Evolutionary conservation across 2,797 vertebrate genomes (phyloP).

Genomic region (Knipowitschia caucasica): DNA sequence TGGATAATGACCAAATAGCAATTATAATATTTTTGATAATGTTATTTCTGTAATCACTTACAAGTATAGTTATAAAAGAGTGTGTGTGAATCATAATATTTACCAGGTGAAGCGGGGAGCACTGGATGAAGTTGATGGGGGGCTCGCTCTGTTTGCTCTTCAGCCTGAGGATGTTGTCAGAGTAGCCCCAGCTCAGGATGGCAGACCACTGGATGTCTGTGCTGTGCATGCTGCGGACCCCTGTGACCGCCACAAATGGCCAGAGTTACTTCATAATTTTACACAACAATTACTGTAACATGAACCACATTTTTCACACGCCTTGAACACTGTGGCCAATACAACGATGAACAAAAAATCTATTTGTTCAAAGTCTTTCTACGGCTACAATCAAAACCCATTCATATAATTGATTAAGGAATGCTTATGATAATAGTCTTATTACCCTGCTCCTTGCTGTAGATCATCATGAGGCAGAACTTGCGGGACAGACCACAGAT

Average conservation of each 20-base stretch:
- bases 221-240: conserved; percentile 98
- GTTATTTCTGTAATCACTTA: too few relatives aligned
- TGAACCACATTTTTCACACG: too few relatives aligned
- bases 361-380: too few relatives aligned
- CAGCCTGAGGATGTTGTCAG: conserved; percentile 90
- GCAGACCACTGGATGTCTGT: conserved; percentile 99
- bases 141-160: conserved; percentile 99
- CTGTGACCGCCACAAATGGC: too few relatives aligned
- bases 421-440: too few relatives aligned
- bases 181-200: conserved; percentile 98
- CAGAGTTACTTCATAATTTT: neutral
- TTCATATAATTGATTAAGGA: too few relatives aligned
- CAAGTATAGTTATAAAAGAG: too few relatives aligned
- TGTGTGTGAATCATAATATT: neutral
- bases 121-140: conserved; percentile 95
- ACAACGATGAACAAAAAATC: too few relatives aligned
- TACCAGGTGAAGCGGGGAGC: conserved; percentile 94
- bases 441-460: conserved; percentile 97
- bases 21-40: too few relatives aligned
- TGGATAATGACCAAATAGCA: too few relatives aligned
- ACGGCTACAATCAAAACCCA: too few relatives aligned
- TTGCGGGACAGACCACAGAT: conserved; percentile 92
- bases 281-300: neutral
- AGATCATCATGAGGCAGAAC: conserved; percentile 98
- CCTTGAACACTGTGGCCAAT: too few relatives aligned